Percentiles rank a stretch among this genome's conserved stretches.
Conservation (phyloP, 2,888 invertebrate genomes). For the Hydroisotoma schaefferi region DNA sequence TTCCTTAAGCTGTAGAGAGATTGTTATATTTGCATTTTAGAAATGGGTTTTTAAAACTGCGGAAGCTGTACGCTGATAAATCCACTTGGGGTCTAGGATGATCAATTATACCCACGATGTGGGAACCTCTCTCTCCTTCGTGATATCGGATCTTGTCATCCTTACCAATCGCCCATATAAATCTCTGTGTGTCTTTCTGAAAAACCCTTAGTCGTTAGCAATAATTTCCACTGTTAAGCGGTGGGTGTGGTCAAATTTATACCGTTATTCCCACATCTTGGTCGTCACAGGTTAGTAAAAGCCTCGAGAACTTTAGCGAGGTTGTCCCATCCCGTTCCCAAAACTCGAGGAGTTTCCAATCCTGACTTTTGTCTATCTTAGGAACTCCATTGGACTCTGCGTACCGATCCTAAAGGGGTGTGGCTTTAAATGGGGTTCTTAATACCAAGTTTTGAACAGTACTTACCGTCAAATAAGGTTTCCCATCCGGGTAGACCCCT, state of each 20-base stretch:
- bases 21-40: no score
- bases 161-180: slow-evolving; percentile 1
- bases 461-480: slow-evolving; percentile 7
- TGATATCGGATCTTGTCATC: background rate
- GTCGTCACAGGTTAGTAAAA: slow-evolving; percentile 8
- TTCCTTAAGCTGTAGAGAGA: no score
- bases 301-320: slow-evolving; percentile 3
- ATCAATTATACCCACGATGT: background rate
- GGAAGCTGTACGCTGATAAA: background rate
- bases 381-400: slow-evolving; percentile 1
- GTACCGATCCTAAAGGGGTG: slow-evolving; percentile 8
- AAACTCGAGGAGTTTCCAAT: slow-evolving; percentile 5
- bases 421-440: background rate
- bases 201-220: background rate
- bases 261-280: slow-evolving; percentile 3
- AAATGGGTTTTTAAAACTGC: no score
- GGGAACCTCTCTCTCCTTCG: background rate
- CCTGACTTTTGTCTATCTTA: slow-evolving; percentile 2
- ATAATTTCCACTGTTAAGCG: background rate
- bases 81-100: background rate
- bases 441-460: background rate
- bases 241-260: background rate
- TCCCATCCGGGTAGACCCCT: slow-evolving; percentile 2
- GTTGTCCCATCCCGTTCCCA: background rate
- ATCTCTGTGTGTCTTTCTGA: background rate